Percentiles rank a stretch among this genome's conserved stretches.
These are phyloP conservation scores for Kryptolebias marmoratus DNA, from an alignment of 2,113 vertebrate genomes.

Conservation along the genomic window DNA sequence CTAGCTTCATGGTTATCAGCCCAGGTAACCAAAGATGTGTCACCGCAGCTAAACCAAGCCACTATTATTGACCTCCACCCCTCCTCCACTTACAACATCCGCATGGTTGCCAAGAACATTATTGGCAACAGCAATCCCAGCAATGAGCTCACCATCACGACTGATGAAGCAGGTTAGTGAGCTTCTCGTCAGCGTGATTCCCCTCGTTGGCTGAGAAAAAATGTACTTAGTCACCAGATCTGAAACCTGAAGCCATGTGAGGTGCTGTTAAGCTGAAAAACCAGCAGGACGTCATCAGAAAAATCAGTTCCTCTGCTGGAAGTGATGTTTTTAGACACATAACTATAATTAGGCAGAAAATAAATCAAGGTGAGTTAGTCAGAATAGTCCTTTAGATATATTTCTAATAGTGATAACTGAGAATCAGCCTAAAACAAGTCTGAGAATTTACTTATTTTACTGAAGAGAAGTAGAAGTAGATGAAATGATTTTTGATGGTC, in stretches of 20 bases:
- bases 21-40: constrained; percentile 99
- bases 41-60: constrained; percentile 97
- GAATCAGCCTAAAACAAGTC: no score
- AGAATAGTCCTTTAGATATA: no score
- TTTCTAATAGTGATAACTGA: no score
- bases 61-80: constrained; percentile 99
- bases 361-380: no score
- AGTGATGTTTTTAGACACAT: no score
- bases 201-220: neutral
- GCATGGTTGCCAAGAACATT: constrained; percentile 98
- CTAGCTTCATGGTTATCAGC: constrained; percentile 96
- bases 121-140: constrained; percentile 98
- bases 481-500: neutral
- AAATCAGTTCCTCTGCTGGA: no score
- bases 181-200: neutral
- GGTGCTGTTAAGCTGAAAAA: neutral
- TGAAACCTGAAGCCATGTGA: neutral
- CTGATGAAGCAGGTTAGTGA: constrained; percentile 93
- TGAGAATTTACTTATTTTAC: neutral
- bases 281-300: no score
- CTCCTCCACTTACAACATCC: constrained; percentile 99
- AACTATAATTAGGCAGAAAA: no score
- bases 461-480: neutral
- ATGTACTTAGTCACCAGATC: no score
- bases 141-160: constrained; percentile 99